phyloP scores from a whole-genome alignment of 1,140 invertebrate species.

The Drosophila navojoa region DNA sequence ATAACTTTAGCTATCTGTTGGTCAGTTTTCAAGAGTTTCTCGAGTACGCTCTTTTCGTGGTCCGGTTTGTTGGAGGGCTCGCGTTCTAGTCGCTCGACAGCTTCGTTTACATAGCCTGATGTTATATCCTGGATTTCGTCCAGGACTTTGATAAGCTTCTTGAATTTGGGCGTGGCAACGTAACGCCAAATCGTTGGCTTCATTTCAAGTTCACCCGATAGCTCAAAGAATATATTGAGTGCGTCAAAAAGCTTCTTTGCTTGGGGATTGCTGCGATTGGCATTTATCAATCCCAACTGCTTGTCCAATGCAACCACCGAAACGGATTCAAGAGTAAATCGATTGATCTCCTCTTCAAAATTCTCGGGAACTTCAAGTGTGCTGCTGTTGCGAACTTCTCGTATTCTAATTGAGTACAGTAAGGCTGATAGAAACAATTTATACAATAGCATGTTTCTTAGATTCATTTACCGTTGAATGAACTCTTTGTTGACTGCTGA shows the following conservation, averaged over 20 bases:
- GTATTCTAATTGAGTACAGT: slow-evolving; percentile 36
- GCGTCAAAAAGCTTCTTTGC: slow-evolving; percentile 44
- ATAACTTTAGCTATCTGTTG: slow-evolving; percentile 84
- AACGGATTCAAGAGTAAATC: slow-evolving; percentile 90
- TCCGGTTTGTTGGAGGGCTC: slow-evolving; percentile 50
- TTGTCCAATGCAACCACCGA: slow-evolving; percentile 87
- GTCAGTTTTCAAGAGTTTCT: slow-evolving; percentile 84
- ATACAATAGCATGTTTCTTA: not conserved
- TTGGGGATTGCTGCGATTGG: slow-evolving; percentile 22
- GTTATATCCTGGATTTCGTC: slow-evolving; percentile 63
- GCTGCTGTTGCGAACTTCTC: slow-evolving; percentile 82
- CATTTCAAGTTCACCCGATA: slow-evolving; percentile 85
- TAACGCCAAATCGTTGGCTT: slow-evolving; percentile 87
- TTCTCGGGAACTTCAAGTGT: slow-evolving; percentile 85
- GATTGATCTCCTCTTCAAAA: slow-evolving; percentile 87
- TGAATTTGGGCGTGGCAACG: slow-evolving; percentile 85
- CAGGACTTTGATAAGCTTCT: slow-evolving; percentile 84
- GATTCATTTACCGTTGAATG: slow-evolving; percentile 56
- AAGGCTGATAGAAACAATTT: too few species aligned
- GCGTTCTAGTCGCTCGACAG: slow-evolving; percentile 57
- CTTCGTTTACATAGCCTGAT: slow-evolving; percentile 60
- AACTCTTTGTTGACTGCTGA: slow-evolving; percentile 73
- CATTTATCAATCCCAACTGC: slow-evolving; percentile 72
- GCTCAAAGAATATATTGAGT: slow-evolving; percentile 86
- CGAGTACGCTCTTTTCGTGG: slow-evolving; percentile 73